Percentiles rank a stretch among this genome's conserved stretches.
Evolutionary conservation across 2,797 vertebrate species (phyloP).

Genomic region (Buphagus erythrorhynchus): DNA sequence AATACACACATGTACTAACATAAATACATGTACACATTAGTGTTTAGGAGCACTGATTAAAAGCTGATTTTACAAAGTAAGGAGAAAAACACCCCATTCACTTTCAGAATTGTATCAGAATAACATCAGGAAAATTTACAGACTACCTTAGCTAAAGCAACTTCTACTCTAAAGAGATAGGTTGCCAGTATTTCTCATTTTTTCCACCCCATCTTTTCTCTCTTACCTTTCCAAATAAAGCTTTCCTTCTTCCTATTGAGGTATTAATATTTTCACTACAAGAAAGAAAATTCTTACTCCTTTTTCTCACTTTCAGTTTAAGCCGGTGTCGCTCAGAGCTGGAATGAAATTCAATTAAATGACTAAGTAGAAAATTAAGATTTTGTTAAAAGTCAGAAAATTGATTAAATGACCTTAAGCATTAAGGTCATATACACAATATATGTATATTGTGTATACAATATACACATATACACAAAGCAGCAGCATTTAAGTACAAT

Average conservation of each 20-base stretch:
- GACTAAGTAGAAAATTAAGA: neutral
- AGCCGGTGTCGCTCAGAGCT: neutral
- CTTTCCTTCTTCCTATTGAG: neutral
- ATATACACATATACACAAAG: neutral
- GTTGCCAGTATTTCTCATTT: neutral
- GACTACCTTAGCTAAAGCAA: neutral
- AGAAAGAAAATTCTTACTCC: neutral
- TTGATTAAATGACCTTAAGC: neutral
- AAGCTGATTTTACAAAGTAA: neutral
- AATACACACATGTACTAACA: accelerated
- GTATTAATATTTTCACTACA: neutral
- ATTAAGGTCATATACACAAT: too few relatives aligned
- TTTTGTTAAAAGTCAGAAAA: neutral
- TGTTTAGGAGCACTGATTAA: neutral
- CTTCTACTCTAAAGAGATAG: neutral
- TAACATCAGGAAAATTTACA: neutral
- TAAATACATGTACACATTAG: neutral
- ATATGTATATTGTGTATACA: too few relatives aligned
- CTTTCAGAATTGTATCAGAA: neutral
- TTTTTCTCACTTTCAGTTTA: neutral
- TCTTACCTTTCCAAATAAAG: neutral
- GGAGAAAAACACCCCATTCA: neutral
- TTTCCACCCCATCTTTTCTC: neutral
- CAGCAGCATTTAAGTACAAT: neutral
- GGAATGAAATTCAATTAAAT: neutral